Percentiles rank a stretch among this genome's conserved stretches.
Conservation (phyloP, 2,113 vertebrate species). For the Xiphophorus couchianus region DNA sequence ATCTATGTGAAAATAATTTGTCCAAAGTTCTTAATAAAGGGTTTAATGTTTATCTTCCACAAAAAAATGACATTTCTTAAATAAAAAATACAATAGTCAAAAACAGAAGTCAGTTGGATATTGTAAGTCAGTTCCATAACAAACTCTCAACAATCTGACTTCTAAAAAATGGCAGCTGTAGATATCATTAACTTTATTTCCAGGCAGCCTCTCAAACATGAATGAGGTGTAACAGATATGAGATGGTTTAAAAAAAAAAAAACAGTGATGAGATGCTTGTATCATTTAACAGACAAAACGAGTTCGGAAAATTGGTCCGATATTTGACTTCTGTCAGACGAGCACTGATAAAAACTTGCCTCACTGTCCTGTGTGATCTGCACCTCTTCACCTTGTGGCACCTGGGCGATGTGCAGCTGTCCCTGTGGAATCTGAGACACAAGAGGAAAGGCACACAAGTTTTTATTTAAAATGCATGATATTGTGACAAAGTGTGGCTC, state of each 20-base stretch:
- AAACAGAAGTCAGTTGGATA: not conserved
- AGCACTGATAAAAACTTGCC: slow-evolving; percentile 75
- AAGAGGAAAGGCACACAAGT: slow-evolving; percentile 29
- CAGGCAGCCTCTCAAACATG: slow-evolving; percentile 11
- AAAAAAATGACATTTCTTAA: not conserved
- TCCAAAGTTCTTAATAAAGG: not conserved
- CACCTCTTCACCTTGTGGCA: slow-evolving; percentile 97
- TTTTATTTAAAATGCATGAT: not conserved
- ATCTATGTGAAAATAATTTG: too few relatives aligned
- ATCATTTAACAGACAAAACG: slow-evolving; percentile 8
- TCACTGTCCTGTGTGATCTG: slow-evolving; percentile 99
- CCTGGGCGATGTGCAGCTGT: slow-evolving; percentile 97
- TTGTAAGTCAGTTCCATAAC: slow-evolving; percentile 10
- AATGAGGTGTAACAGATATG: slow-evolving; percentile 9
- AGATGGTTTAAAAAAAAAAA: slow-evolving; percentile 14
- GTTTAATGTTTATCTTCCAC: not conserved
- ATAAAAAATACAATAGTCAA: not conserved
- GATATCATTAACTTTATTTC: slow-evolving; percentile 8
- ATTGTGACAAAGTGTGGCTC: not conserved
- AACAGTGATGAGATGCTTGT: slow-evolving; percentile 1
- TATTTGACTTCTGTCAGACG: not conserved
- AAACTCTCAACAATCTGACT: slow-evolving; percentile 14
- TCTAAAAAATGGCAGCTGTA: not conserved
- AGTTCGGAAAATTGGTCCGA: slow-evolving; percentile 16
- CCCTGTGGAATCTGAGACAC: slow-evolving; percentile 90